These are phyloP conservation scores for Celastrina argiolus DNA, from an alignment of 2,888 invertebrate species.

Conservation along the genomic window DNA sequence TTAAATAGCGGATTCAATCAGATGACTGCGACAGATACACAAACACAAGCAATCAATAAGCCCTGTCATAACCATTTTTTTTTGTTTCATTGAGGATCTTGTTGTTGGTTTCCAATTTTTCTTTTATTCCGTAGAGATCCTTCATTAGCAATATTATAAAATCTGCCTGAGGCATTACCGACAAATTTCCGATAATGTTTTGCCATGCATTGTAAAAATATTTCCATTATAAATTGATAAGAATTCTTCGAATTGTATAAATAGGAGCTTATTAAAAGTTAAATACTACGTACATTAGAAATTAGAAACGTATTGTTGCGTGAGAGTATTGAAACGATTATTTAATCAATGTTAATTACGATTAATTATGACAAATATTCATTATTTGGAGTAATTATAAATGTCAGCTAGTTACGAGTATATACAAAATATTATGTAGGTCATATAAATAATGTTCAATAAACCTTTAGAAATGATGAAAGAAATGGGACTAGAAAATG, in stretches of 20 bases:
- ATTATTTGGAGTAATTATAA: too few relatives aligned
- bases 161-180: conserved; percentile 46
- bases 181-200: conserved; percentile 58
- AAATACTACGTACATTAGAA: neutral
- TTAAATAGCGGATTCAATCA: too few relatives aligned
- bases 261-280: neutral
- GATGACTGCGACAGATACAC: too few relatives aligned
- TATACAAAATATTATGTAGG: too few relatives aligned
- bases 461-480: too few relatives aligned
- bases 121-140: conserved; percentile 24
- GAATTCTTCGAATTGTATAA: conserved; percentile 24
- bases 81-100: neutral
- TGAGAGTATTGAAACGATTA: neutral
- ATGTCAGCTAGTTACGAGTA: too few relatives aligned
- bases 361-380: too few relatives aligned
- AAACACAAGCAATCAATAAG: too few relatives aligned
- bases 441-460: too few relatives aligned
- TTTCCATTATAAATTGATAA: conserved; percentile 24
- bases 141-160: conserved; percentile 49
- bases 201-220: conserved; percentile 38
- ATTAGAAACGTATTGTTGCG: neutral
- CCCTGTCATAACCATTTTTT: too few relatives aligned
- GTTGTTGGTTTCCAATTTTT: neutral
- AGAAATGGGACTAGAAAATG: neutral
- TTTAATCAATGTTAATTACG: neutral